Percentiles rank a stretch among this genome's conserved stretches.
Conservation (phyloP, 1,140 invertebrate species). For the Heliconius congener region DNA sequence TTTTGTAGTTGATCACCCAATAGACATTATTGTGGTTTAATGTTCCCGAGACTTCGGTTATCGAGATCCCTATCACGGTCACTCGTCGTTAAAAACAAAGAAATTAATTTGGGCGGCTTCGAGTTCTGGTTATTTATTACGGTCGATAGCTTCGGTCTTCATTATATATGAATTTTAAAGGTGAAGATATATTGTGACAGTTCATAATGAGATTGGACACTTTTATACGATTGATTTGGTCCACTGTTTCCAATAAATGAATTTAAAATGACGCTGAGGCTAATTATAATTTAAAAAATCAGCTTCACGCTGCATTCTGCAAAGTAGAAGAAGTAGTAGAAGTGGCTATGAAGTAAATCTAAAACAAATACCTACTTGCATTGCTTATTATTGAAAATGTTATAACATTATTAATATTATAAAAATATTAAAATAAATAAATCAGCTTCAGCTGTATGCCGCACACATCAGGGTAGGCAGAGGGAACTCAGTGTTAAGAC, state of each 20-base stretch:
- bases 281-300: too few species aligned
- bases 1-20: conserved; percentile 33
- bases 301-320: too few species aligned
- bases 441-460: too few species aligned
- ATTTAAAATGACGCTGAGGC: too few species aligned
- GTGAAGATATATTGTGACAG: conserved; percentile 25
- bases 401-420: too few species aligned
- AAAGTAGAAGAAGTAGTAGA: too few species aligned
- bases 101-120: conserved; percentile 41
- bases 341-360: neutral
- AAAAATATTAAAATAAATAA: too few species aligned
- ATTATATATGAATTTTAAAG: conserved; percentile 32
- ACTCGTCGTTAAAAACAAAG: conserved; percentile 52
- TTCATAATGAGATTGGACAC: conserved; percentile 17
- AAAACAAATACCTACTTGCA: neutral
- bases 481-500: too few species aligned
- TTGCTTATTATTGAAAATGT: too few species aligned
- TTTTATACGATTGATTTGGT: conserved; percentile 17
- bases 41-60: conserved; percentile 37
- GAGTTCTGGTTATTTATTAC: conserved; percentile 40
- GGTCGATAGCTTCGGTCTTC: conserved; percentile 34
- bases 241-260: neutral
- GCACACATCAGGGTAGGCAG: too few species aligned
- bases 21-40: conserved; percentile 40
- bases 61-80: conserved; percentile 43